Evolutionary conservation across 2,113 vertebrate genomes (phyloP).

Genomic region (Atractosteus spatula): DNA sequence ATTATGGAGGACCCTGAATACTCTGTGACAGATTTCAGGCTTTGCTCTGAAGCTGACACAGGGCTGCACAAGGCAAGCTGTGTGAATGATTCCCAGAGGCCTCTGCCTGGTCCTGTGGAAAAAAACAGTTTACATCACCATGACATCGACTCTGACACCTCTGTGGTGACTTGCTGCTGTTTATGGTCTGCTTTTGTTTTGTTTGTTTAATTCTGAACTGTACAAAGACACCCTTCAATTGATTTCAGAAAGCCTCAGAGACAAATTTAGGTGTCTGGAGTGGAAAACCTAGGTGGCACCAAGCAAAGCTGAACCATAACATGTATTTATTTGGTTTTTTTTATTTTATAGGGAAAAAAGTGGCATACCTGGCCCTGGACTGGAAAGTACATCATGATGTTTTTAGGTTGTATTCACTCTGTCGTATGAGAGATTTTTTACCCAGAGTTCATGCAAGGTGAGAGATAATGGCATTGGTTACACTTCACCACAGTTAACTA

Average conservation of each 20-base stretch:
- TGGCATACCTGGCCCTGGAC: no score
- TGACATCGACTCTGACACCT: background rate
- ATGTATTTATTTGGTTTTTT: background rate
- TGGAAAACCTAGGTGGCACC: conserved; percentile 47
- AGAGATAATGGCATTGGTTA: no score
- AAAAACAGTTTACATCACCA: conserved; percentile 9
- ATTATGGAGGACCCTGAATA: background rate
- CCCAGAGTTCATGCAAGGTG: no score
- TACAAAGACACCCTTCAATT: conserved; percentile 14
- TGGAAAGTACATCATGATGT: no score
- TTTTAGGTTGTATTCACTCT: no score
- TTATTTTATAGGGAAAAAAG: no score
- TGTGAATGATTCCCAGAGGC: background rate
- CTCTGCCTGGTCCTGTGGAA: background rate
- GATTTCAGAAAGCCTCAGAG: conserved; percentile 5
- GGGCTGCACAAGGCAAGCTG: background rate
- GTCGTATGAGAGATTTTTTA: no score
- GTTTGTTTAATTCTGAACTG: background rate
- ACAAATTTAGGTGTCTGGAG: conserved; percentile 11
- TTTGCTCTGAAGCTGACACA: background rate
- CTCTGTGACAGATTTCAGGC: background rate
- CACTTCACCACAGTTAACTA: no score
- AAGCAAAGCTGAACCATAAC: conserved; percentile 48
- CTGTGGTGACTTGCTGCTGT: background rate
- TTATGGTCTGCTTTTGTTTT: background rate